phyloP scores from a whole-genome alignment of 2,797 vertebrate species.

The Falco cherrug region DNA sequence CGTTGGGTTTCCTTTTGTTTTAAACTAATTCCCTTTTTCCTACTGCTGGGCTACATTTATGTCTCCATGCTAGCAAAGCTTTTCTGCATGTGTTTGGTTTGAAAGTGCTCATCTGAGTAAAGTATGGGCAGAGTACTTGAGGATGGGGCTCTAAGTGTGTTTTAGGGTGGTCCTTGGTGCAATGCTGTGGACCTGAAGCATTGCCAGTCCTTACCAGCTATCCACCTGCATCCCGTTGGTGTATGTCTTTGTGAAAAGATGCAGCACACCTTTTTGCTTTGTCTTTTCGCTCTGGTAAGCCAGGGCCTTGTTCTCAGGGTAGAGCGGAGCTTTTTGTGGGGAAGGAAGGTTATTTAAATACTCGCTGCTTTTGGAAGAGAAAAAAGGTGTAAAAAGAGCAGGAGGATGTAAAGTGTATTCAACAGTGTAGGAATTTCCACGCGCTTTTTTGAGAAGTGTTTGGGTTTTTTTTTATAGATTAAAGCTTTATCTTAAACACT shows the following conservation, averaged over 20 bases:
- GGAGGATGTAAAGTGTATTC: neutral
- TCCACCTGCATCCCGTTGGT: fast-evolving
- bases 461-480: neutral
- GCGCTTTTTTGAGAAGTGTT: neutral
- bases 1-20: slow-evolving; percentile 60
- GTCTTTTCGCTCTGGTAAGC: neutral
- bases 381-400: neutral
- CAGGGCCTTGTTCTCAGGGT: neutral
- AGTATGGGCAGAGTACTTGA: neutral
- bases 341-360: neutral
- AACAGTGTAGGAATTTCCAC: neutral
- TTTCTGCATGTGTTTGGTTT: neutral
- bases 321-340: neutral
- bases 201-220: neutral
- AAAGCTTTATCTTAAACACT: slow-evolving; percentile 6
- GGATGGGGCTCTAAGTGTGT: neutral
- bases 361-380: neutral
- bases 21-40: slow-evolving; percentile 49
- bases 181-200: neutral
- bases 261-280: neutral
- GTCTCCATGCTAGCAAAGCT: neutral
- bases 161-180: neutral
- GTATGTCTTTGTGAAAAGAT: neutral
- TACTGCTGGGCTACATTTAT: slow-evolving; percentile 4
- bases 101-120: neutral